phyloP scores from a whole-genome alignment of 1,140 invertebrate genomes.

The Druon quercuslanigerum region DNA sequence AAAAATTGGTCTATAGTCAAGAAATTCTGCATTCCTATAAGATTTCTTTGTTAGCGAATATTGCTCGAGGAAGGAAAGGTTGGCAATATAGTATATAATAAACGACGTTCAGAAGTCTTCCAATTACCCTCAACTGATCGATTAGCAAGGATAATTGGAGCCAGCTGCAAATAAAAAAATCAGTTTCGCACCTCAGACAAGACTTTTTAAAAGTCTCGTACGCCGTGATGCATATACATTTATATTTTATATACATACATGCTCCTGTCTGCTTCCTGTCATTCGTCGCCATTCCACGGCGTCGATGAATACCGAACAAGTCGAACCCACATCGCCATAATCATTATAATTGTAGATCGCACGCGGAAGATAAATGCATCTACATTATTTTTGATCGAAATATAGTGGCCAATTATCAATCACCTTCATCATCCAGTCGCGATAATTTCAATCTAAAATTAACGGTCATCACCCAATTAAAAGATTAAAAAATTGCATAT shows the following conservation, averaged over 20 bases:
- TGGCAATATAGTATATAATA: neutral
- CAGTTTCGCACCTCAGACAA: slow-evolving; percentile 22
- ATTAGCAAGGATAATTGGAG: slow-evolving; percentile 14
- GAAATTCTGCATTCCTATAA: neutral
- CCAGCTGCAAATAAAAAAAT: neutral
- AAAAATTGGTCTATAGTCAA: neutral
- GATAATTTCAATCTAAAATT: too few relatives aligned
- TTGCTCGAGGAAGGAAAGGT: neutral
- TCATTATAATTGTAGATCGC: slow-evolving; percentile 19
- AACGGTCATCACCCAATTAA: too few relatives aligned
- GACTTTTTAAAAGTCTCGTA: neutral
- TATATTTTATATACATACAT: slow-evolving; percentile 2
- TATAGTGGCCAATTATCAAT: too few relatives aligned
- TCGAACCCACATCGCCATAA: slow-evolving; percentile 12
- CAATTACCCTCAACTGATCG: slow-evolving; percentile 20
- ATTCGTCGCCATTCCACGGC: slow-evolving; percentile 11
- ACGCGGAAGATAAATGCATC: neutral
- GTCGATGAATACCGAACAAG: slow-evolving; percentile 5
- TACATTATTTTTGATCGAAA: neutral
- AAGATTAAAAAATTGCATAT: too few relatives aligned
- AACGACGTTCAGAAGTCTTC: neutral
- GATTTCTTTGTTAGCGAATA: neutral
- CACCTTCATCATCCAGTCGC: too few relatives aligned
- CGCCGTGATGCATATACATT: neutral
- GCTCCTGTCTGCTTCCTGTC: slow-evolving; percentile 19